Evolutionary conservation across 1,140 invertebrate genomes (phyloP), one percentile per base, ranked within the genome.

Genomic region (Mercenaria mercenaria): DNA sequence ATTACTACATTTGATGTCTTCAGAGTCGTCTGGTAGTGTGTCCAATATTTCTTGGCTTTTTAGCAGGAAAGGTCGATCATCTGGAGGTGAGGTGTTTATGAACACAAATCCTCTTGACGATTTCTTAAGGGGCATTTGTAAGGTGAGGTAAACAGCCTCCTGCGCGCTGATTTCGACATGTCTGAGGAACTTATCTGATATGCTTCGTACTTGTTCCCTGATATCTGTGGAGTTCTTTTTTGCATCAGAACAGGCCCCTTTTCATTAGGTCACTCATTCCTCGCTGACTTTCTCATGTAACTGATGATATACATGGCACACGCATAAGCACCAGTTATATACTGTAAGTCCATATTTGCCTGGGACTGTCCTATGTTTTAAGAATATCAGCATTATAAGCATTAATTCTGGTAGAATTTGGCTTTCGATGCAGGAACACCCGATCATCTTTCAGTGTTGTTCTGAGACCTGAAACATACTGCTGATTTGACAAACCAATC

Each of bases 101-200:
- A 90, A 91, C n/a, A 91, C 29, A 80, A 91, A 76, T 82, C 41
- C 23, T 90, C 77, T 59, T 59, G 32, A 80, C 2, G 67, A 41
- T 39, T 64, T 84, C 23, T 74, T 83, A 10, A 92, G n/a, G 13
- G 85, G 91, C 29, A 90, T 18, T 74, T 92, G 91, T 11, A 92
- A 50, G 23, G 61, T 34, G 1, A 92, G 6, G 50, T 92, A 92
- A 37, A 67, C 86, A 59, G 91, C 91, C 56, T 92, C 89, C 50
- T 92, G 89, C 10, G 89, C 91, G 34, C 32, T 32, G n/a, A 84
- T 92, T 89, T 92, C 89, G 72, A 91, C 89, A 87, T 80, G 61
- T 74, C 85, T 91, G 4, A 61, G 18, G 50, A 92, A 92, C 56
- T 91, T 88, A 47, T 92, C 89, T 1, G 81, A 86, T 20, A 92